Percentiles rank a stretch among this genome's conserved stretches.
Conservation (phyloP, 2,797 vertebrate species). For the Moxostoma hubbsi region DNA sequence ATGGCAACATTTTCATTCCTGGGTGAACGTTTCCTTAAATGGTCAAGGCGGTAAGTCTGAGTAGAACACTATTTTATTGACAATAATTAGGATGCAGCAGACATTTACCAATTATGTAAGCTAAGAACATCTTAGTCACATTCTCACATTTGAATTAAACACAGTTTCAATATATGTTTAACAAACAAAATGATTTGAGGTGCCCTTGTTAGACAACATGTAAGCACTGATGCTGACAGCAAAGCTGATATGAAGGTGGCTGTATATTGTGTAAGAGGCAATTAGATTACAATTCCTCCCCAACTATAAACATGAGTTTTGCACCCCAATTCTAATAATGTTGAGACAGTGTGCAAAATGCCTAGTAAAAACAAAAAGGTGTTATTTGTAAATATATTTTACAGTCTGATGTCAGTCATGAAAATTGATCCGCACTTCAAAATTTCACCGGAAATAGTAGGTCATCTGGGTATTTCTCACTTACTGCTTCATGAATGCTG, state of each 20-base stretch:
- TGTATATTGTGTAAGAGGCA: constrained; percentile 57
- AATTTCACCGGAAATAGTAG: too few species aligned
- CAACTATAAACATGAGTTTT: constrained; percentile 60
- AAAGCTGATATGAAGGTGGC: constrained; percentile 51
- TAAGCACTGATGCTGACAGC: constrained; percentile 38
- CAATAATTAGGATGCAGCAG: not conserved
- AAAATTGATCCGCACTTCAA: too few species aligned
- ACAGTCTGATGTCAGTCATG: too few species aligned
- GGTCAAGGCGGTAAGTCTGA: not conserved
- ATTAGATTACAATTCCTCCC: constrained; percentile 60
- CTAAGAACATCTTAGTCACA: not conserved
- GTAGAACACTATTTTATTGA: not conserved
- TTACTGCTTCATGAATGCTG: too few species aligned
- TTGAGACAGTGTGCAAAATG: too few species aligned
- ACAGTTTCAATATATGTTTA: constrained; percentile 12
- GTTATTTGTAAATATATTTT: too few species aligned
- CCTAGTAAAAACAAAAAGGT: too few species aligned
- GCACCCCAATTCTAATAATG: not conserved
- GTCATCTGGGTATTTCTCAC: too few species aligned
- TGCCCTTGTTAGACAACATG: constrained; percentile 41
- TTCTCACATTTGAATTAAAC: not conserved
- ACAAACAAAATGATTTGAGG: constrained; percentile 27
- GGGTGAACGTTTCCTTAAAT: too few species aligned
- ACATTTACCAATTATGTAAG: not conserved
- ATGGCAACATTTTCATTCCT: too few species aligned